Base-by-base conservation (phyloP, 92 coral and sea anemone species). In the Virgularia gustaviana region DNA sequence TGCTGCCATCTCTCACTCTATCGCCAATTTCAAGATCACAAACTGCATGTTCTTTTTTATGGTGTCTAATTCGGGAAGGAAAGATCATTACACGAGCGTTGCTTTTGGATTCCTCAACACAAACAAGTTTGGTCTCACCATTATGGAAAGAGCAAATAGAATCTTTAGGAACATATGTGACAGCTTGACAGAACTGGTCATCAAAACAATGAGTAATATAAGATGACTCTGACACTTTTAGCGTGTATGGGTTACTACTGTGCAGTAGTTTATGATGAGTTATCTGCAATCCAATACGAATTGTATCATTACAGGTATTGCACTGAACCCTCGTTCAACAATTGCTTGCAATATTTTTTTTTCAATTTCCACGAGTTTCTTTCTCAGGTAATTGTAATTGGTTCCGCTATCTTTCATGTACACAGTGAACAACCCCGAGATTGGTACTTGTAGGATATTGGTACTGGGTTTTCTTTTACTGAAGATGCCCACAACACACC, bases 401-500 rank as follows among this genome's bases (percentile, higher is more conserved):
- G 39, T 36, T 19, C 70, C 70, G 16, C 47, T 63, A 36, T 42
- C 70, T 20, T 63, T 63, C 70, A 63, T 63, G 52, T 33, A 63
- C 12, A 11, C 10, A 15, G 51, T 79, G 72, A 84, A 84, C 32
- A 79, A 49, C 7, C 36, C 39, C 27, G 76, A 39, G 41, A 84
- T 79, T 16, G 73, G 77, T 31, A 67, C 11, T 77, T 63, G 47
- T 83, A 83, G 45, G 23, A 30, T n/a, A 68, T 79, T 11, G 88
- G 84, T 11, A 83, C 84, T 5, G 87, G 87, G 38, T 77, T 78
- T 30, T 72, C 70, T 49, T 72, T 44, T 16, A 63, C 80, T 13
- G 75, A 66, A 11, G 84, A 37, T 8, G 84, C 88, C 88, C 88
- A 83, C 1, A 65, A 78, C 79, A 72, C 11, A 0, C 81, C 84